phyloP scores from a whole-genome alignment of 2,797 vertebrate genomes.

The Vultur gryphus region DNA sequence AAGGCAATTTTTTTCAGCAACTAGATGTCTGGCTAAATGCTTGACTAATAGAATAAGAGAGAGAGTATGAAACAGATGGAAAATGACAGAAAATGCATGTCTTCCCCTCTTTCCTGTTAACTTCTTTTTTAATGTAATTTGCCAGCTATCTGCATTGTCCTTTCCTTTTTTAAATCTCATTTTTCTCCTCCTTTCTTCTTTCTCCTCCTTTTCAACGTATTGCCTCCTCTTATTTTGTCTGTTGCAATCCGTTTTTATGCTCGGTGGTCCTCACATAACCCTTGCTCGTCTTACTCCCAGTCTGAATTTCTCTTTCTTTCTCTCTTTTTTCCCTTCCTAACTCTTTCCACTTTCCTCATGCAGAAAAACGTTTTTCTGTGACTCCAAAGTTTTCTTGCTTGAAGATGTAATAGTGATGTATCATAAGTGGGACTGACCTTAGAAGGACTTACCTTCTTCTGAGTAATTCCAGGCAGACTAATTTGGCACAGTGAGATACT shows the following conservation, averaged over 20 bases:
- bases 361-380: not conserved
- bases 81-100: not conserved
- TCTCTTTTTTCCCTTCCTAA: not conserved
- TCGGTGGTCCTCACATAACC: not conserved
- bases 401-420: not conserved
- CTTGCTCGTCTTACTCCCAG: not conserved
- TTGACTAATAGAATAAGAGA: not conserved
- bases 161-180: not conserved
- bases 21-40: not conserved
- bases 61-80: not conserved
- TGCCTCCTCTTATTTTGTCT: not conserved
- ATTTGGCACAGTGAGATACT: not conserved
- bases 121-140: not conserved
- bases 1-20: not conserved
- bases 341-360: not conserved
- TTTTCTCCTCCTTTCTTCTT: not conserved
- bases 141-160: not conserved
- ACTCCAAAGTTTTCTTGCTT: not conserved
- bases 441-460: not conserved
- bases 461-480: not conserved
- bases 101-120: not conserved
- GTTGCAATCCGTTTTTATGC: not conserved
- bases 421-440: rapidly evolving
- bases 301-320: not conserved
- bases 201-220: not conserved